phyloP scores from a whole-genome alignment of 2,113 vertebrate species.

The Ammospiza nelsoni region DNA sequence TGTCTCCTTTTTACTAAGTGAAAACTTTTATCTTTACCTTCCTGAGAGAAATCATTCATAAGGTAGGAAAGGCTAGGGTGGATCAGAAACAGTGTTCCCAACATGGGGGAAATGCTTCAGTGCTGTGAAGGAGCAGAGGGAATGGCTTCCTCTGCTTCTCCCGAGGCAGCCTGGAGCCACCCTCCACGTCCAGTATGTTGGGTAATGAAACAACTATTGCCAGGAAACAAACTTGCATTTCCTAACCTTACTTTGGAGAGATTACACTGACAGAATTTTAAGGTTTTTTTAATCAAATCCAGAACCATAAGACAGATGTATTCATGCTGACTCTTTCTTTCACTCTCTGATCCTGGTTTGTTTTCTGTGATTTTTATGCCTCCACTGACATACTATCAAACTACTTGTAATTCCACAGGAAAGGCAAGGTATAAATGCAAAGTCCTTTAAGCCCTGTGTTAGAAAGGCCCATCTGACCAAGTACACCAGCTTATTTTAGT shows the following conservation, averaged over 20 bases:
- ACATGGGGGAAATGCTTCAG: neutral
- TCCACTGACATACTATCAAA: neutral
- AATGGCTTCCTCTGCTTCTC: neutral
- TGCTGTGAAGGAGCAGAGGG: neutral
- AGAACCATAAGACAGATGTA: conserved; percentile 6
- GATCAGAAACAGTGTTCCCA: neutral
- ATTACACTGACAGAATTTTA: neutral
- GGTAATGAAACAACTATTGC: neutral
- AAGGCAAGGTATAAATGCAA: neutral
- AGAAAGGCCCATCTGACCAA: neutral
- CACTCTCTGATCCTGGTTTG: neutral
- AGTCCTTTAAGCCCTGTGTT: neutral
- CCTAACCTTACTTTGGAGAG: neutral
- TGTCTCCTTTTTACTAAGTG: neutral
- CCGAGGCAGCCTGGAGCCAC: neutral
- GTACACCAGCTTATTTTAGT: neutral
- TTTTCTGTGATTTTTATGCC: conserved; percentile 16
- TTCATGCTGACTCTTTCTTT: neutral
- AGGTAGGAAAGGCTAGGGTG: neutral
- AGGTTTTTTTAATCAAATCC: neutral
- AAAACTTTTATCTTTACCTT: neutral
- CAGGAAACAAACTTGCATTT: neutral
- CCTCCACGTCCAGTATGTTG: rapidly evolving
- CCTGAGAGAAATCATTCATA: rapidly evolving
- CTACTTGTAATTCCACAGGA: neutral